Evolutionary conservation across 2,797 vertebrate species (phyloP), one percentile per base, ranked within the genome.

Genomic region (Nothura maculosa): DNA sequence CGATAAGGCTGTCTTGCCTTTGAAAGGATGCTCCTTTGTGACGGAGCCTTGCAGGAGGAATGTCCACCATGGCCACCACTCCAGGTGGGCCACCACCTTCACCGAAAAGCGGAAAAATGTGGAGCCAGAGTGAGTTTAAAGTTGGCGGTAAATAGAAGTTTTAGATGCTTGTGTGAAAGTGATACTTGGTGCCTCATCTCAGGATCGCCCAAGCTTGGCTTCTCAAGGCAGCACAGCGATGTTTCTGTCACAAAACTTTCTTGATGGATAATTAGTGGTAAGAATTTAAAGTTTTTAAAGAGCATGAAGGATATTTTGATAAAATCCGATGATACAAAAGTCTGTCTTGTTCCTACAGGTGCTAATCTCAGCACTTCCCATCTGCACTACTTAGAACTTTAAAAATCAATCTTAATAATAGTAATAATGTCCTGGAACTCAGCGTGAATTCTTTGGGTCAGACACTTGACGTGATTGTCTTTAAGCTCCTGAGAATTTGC

Each of bases 1-100:
- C 92, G 89, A 94, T 91, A 93, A 95, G 67, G 82, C 30, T 9
- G 50, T 50, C 69, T 83, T 24, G 32, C 54, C 93, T 94, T 94
- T 92, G 82, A 89, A 91, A 50, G 80, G 25, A 5, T 92, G 22
- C 81, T 92, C 38, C 89, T 87, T 83, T 85, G 61, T 72, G 62
- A 10, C 0, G 67, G 62, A 52, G 52, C 7, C 14, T 6, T 58
- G 63, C 48, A n/a, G 45, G 45, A 2, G 3, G 91, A 81, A 55
- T 55, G 61, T 78, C 76, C 87, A 72, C 78, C 75, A 54, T 60
- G 20, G 47, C 38, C 0, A 0, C 2, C 60, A 42, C 62, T n/a
- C 67, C 27, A 15, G 42, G 34, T 86, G 81, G 78, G 70, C 70
- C 57, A 61, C 22, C 85, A 68, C 84, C 81, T 70, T 42, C 82